Evolutionary conservation across 2,888 invertebrate genomes (phyloP).

Genomic region (Ectropis crepuscularia): DNA sequence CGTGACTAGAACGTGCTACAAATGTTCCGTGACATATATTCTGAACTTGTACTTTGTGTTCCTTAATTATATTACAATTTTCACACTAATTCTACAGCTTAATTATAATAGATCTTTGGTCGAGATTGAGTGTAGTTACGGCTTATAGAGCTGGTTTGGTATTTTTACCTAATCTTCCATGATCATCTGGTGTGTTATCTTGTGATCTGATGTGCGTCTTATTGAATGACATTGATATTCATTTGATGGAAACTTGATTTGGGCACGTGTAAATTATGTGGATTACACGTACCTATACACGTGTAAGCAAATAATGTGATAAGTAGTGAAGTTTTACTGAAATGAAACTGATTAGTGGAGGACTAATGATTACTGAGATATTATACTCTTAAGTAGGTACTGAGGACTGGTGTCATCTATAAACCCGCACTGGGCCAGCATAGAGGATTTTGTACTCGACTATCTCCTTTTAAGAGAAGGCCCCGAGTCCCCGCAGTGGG

Average conservation of each 20-base stretch:
- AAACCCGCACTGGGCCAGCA: no score
- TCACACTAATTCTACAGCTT: conserved; percentile 56
- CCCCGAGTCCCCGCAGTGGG: no score
- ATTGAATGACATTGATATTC: no score
- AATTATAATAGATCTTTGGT: conserved; percentile 76
- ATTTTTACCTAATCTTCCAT: conserved; percentile 11
- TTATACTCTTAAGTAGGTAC: no score
- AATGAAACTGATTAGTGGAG: background rate
- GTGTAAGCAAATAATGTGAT: no score
- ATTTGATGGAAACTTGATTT: no score
- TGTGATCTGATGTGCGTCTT: background rate
- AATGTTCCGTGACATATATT: conserved; percentile 46
- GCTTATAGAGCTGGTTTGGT: conserved; percentile 37
- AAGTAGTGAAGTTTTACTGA: conserved; percentile 8
- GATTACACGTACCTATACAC: no score
- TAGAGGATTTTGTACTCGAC: no score
- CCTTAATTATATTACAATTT: conserved; percentile 50
- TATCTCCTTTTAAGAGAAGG: no score
- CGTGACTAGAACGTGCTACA: conserved; percentile 70
- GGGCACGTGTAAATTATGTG: no score
- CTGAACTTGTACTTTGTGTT: conserved; percentile 51
- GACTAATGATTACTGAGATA: no score
- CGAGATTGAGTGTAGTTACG: conserved; percentile 70
- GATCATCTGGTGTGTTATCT: background rate
- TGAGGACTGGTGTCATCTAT: no score